phyloP scores from a whole-genome alignment of 1,140 invertebrate genomes.

The Scaptomyza montana region DNA sequence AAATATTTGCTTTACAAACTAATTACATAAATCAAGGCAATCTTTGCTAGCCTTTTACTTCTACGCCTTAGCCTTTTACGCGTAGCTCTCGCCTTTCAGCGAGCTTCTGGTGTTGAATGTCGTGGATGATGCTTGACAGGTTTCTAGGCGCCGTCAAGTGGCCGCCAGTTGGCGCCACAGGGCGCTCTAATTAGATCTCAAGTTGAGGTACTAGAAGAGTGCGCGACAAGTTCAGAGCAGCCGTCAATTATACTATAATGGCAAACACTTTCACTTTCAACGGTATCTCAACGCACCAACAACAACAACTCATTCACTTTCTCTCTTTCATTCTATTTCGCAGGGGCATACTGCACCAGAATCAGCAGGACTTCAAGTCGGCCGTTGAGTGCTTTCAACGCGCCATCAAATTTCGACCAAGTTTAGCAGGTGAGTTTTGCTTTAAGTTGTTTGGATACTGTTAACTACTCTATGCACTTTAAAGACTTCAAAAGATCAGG shows the following conservation, averaged over 20 bases:
- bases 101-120: not conserved
- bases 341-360: conserved; percentile 97
- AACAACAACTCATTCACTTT: conserved; percentile 19
- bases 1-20: conserved; percentile 40
- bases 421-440: conserved; percentile 93
- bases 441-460: no score
- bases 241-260: conserved; percentile 54
- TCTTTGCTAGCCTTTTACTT: not conserved
- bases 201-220: conserved; percentile 29
- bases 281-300: not conserved
- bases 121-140: conserved; percentile 29
- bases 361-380: conserved; percentile 93
- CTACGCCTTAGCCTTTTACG: not conserved
- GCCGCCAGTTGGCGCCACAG: not conserved
- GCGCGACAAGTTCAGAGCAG: conserved; percentile 60
- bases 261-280: conserved; percentile 52
- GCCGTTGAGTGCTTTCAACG: conserved; percentile 96
- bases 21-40: conserved; percentile 58
- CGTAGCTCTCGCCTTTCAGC: conserved; percentile 16
- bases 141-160: conserved; percentile 50
- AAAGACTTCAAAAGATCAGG: no score
- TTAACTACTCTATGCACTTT: no score
- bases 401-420: conserved; percentile 96
- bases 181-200: conserved; percentile 68
- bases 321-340: conserved; percentile 73